phyloP scores from a whole-genome alignment of 2,113 vertebrate genomes.

The Eretmochelys imbricata region DNA sequence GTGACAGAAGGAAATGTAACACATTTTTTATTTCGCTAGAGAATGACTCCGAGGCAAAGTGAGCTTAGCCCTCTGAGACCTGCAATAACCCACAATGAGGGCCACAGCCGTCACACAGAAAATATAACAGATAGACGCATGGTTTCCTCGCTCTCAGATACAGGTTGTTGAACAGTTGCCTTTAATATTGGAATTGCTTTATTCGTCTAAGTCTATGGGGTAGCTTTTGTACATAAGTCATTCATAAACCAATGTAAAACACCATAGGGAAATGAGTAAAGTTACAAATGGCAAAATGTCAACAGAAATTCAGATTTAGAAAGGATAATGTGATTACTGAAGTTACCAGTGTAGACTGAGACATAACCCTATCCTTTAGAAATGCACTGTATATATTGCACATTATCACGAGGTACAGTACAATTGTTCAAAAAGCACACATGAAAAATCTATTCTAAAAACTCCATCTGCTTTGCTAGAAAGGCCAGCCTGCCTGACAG shows the following conservation, averaged over 20 bases:
- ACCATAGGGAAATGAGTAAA: slow-evolving; percentile 22
- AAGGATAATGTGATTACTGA: slow-evolving; percentile 5
- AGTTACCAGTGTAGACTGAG: background rate
- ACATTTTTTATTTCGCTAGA: slow-evolving; percentile 69
- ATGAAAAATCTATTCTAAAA: slow-evolving; percentile 36
- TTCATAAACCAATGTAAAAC: slow-evolving; percentile 39
- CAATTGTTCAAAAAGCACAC: background rate
- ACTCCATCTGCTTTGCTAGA: slow-evolving; percentile 25
- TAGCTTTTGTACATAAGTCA: background rate
- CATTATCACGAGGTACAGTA: background rate
- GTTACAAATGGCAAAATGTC: slow-evolving; percentile 39
- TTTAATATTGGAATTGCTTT: slow-evolving; percentile 32
- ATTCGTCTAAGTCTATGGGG: background rate
- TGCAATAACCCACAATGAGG: slow-evolving; percentile 67
- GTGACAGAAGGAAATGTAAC: slow-evolving; percentile 67
- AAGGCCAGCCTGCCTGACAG: slow-evolving; percentile 1
- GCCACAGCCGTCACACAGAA: slow-evolving; percentile 59
- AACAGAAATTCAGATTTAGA: slow-evolving; percentile 37
- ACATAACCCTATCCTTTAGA: slow-evolving; percentile 26
- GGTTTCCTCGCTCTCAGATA: slow-evolving; percentile 54
- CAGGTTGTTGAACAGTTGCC: slow-evolving; percentile 70
- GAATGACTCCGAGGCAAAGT: slow-evolving; percentile 70
- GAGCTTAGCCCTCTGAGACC: slow-evolving; percentile 64
- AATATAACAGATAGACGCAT: slow-evolving; percentile 72
- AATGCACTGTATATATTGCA: background rate